Base-by-base conservation (phyloP, 2,113 vertebrate species). In the Cepphus grylle region DNA sequence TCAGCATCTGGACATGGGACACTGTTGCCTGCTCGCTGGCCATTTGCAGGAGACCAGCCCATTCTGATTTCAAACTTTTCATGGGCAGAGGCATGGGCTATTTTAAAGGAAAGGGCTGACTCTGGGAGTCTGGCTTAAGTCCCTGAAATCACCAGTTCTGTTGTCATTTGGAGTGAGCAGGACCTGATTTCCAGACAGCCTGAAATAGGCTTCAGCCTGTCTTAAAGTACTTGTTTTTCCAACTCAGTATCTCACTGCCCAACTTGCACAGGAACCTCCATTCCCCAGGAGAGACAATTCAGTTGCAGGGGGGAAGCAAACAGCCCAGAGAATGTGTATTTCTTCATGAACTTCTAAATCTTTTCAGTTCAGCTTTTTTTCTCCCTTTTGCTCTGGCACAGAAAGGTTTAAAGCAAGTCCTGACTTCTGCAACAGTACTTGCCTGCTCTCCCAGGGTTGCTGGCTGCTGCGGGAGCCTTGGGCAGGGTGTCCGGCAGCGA, bases 401-500 rank as follows among this genome's bases (percentile, higher is more conserved):
- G 70, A 26, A 79, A 87, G 25, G 3, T 58, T 93, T 77, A 73
- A 79, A 82, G 30, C 47, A 77, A 58, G 16, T 32, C 16, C 17
- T 81, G 55, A 69, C 23, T 80, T 65, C 50, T 63, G 23, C 29
- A 71, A 23, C 92, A 93, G 5, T 8, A 36, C 34, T 53, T 72
- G 11, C 11, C 29, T 30, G 29, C 40, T 81, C 53, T 88, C 34
- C 34, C 36, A 43, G 29, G 30, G 27, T 21, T 4, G 1, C 59
- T 42, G 59, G 18, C 67, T 73, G 67, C 90, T 74, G 27, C 0
- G 2, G 19, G 25, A 81, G 21, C 36, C 45, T 62, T 0, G 0
- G 0, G 32, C 34, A 73, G n/a, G 22, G n/a, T 23, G 32, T 66
- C 81, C 0, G 6, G 25, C 61, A 58, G 55, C 0, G 0, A 84